A percentile compares a stretch with the other conserved stretches of the same genome.
Evolutionary conservation across 2,113 vertebrate species (phyloP).

Genomic region (Geococcyx californianus): DNA sequence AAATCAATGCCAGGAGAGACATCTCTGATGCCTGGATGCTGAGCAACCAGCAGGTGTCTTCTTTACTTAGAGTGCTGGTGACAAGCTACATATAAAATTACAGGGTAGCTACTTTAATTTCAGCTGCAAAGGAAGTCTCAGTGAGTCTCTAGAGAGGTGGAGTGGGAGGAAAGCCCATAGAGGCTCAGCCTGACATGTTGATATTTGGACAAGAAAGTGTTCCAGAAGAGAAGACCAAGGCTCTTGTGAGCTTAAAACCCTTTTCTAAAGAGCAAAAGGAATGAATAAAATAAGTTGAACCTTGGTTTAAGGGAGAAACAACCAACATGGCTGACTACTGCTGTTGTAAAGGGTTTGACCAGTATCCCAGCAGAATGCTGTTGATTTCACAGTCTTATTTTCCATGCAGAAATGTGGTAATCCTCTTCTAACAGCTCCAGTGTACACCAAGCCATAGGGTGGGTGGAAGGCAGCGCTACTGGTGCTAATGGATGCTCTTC

Average conservation of each 20-base stretch:
- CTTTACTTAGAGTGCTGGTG: constrained; percentile 57
- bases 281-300: not conserved
- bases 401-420: not conserved
- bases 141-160: not conserved
- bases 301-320: not conserved
- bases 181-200: not conserved
- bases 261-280: not conserved
- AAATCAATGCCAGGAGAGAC: constrained; percentile 1
- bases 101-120: constrained; percentile 30
- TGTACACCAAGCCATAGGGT: accelerated
- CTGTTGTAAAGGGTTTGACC: not conserved
- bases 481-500: not conserved
- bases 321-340: not conserved
- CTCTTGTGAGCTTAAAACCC: not conserved
- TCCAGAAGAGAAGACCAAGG: not conserved
- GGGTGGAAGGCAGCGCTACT: not conserved
- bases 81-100: constrained; percentile 45
- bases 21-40: constrained; percentile 51
- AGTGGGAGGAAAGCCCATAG: constrained; percentile 24
- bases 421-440: not conserved
- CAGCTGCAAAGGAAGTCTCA: constrained; percentile 16
- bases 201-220: not conserved
- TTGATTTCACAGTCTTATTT: not conserved
- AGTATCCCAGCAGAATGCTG: not conserved
- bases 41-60: constrained; percentile 61